These are phyloP conservation scores for Tragelaphus oryx DNA, from an alignment of 2,797 vertebrate genomes.

Conservation along the genomic window DNA sequence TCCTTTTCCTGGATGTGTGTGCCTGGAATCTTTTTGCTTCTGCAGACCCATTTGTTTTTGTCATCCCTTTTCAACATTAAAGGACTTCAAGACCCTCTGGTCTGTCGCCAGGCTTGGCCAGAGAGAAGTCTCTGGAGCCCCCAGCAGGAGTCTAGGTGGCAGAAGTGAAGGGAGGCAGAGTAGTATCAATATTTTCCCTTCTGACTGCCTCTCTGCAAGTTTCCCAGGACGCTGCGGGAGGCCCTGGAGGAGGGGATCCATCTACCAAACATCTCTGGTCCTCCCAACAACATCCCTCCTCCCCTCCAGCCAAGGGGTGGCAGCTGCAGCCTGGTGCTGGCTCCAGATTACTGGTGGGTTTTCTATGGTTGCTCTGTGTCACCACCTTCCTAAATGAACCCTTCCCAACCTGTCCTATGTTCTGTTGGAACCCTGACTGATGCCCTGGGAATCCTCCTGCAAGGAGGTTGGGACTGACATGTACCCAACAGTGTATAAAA, in stretches of 20 bases:
- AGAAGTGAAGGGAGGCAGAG: not conserved
- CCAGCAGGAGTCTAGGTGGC: not conserved
- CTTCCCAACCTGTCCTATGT: not conserved
- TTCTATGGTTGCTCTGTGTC: fast-evolving
- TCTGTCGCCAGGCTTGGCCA: not conserved
- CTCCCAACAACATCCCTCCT: not conserved
- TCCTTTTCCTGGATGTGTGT: too few relatives aligned
- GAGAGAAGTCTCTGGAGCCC: not conserved
- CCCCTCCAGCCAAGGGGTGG: not conserved
- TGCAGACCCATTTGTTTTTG: too few relatives aligned
- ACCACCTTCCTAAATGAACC: not conserved
- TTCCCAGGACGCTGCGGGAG: fast-evolving
- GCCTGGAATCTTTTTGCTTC: too few relatives aligned
- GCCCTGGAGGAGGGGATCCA: not conserved
- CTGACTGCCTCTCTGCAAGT: too few relatives aligned
- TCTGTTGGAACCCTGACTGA: not conserved
- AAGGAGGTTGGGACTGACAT: not conserved
- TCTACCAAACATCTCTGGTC: too few relatives aligned
- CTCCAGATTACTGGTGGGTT: too few relatives aligned
- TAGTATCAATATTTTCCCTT: not conserved
- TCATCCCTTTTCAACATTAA: not conserved
- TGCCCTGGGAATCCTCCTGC: too few relatives aligned
- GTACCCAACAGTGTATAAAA: not conserved
- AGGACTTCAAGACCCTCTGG: not conserved
- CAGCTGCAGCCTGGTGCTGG: not conserved